A percentile compares a stretch with the other conserved stretches of the same genome.
Evolutionary conservation across 2,797 vertebrate genomes (phyloP).

Genomic region (Spheniscus humboldti): DNA sequence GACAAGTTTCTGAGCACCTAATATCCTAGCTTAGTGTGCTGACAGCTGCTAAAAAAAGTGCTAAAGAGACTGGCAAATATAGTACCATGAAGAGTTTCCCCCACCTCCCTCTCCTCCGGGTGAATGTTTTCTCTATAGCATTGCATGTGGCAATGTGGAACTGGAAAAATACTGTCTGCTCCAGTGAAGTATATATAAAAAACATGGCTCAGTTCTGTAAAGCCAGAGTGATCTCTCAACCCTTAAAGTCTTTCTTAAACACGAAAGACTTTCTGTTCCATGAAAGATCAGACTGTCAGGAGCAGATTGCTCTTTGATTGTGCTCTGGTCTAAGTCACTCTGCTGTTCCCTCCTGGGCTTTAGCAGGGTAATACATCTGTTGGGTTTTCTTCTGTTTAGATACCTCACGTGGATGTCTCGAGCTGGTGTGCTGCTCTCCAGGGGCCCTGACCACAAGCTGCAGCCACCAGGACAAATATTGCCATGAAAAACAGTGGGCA

Average conservation of each 20-base stretch:
- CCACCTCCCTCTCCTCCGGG: fast-evolving
- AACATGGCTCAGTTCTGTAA: not conserved
- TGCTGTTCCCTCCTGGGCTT: not conserved
- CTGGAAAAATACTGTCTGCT: not conserved
- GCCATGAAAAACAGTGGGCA: fast-evolving
- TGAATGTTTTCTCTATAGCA: fast-evolving
- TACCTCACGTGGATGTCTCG: fast-evolving
- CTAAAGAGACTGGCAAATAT: not conserved
- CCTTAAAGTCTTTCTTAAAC: not conserved
- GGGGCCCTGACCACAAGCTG: not conserved
- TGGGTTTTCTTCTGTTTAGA: not conserved
- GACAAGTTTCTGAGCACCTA: not conserved
- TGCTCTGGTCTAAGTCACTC: not conserved
- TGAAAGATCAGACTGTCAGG: not conserved
- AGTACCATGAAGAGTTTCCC: not conserved
- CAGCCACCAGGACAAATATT: not conserved
- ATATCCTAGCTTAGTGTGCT: not conserved
- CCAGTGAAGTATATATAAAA: fast-evolving
- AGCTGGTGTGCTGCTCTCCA: fast-evolving
- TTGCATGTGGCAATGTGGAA: fast-evolving
- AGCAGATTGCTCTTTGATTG: not conserved
- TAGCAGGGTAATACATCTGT: fast-evolving
- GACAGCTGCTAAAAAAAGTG: not conserved
- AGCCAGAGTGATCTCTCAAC: not conserved
- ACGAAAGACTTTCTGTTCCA: not conserved